Base-by-base conservation (phyloP, 2,888 invertebrate genomes). In the Timema podura region DNA sequence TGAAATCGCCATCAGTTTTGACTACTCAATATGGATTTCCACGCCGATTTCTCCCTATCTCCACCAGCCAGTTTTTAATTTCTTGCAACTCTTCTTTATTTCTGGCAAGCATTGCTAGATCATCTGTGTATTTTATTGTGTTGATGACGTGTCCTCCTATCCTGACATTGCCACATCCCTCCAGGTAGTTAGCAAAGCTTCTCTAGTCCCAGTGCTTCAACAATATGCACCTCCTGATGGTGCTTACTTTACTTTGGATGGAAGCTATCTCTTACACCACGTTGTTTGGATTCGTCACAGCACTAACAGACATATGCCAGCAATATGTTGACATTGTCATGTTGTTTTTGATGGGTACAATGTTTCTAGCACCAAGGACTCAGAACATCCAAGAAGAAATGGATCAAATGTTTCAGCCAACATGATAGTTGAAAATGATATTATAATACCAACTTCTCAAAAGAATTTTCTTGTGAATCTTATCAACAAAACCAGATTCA, bases 401-500 rank as follows among this genome's bases (percentile, higher is more conserved):
- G 15, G 10, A 54, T 7, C 6, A 13, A 15, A 13, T 6, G 54
- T 16, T 15, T 54, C 54, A 13, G 11, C 15, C n/a, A 16, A 54
- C 15, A 16, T 54, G 15, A 54, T 54, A 15, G 54, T 54, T 54
- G 54, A 54, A 16, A 16, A 54, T 54, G 15, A 9, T 54, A 16
- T 54, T 9, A 6, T 54, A 13, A 9, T 54, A 7, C 13, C 66
- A 7, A 61, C 59, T 15, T 13, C 6, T 15, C 68, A 68, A 44
- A 65, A 68, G 10, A 30, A 68, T 9, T 68, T 68, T 61, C 30
- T 68, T 30, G 68, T 64, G 6, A 68, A 68, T 46, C 15, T 13
- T 64, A 44, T 48, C 11, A 66, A 66, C 6, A 68, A 65, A 6
- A n/a, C n/a, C n/a, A n/a, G n/a, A n/a, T n/a, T n/a, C n/a, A n/a